Percentiles rank a stretch among this genome's conserved stretches.
Evolutionary conservation across 2,113 vertebrate genomes (phyloP).

Genomic region (Empidonax traillii): DNA sequence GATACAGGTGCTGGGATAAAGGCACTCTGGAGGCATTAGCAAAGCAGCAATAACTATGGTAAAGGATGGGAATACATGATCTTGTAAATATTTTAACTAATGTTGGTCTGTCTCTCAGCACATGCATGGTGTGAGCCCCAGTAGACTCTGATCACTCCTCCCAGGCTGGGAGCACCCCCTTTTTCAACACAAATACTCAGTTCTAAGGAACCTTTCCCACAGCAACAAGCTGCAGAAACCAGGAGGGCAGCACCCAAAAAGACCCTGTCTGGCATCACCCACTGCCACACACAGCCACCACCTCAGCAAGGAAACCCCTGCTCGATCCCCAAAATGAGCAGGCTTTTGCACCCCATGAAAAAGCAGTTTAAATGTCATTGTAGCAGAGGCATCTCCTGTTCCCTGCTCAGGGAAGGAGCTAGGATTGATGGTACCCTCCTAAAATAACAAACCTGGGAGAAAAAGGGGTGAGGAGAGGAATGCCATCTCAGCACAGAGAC

Average conservation of each 20-base stretch:
- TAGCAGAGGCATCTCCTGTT: not conserved
- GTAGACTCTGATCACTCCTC: not conserved
- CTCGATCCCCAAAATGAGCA: not conserved
- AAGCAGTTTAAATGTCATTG: not conserved
- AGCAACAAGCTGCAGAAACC: not conserved
- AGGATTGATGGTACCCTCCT: not conserved
- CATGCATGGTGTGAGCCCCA: fast-evolving
- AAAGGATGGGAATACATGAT: not conserved
- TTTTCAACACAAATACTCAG: not conserved
- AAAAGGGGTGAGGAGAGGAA: not conserved
- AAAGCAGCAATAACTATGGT: not conserved
- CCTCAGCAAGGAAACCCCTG: fast-evolving
- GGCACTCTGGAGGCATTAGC: not conserved
- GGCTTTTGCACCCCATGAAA: not conserved
- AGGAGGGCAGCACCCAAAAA: not conserved
- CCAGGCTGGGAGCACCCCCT: not conserved
- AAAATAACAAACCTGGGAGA: not conserved
- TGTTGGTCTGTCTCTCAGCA: not conserved
- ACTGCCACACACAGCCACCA: not conserved
- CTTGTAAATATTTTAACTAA: not conserved
- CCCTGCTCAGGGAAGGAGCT: not conserved
- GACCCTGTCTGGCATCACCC: not conserved
- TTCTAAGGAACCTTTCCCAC: not conserved
- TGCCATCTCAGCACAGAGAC: not conserved
- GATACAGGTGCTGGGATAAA: not conserved